phyloP scores from a whole-genome alignment of 2,113 vertebrate genomes.

The Sapajus apella region DNA sequence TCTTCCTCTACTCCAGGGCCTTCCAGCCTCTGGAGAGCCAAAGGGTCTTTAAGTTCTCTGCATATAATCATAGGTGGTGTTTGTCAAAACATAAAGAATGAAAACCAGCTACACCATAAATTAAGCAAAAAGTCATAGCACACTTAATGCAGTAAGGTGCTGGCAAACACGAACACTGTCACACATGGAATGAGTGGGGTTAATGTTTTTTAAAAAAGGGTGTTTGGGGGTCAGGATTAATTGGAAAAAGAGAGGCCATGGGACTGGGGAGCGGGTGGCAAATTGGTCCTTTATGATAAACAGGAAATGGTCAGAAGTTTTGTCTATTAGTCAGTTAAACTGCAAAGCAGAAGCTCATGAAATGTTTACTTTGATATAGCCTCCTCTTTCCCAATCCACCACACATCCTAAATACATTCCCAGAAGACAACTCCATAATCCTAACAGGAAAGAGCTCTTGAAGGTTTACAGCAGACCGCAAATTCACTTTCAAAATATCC shows the following conservation, averaged over 20 bases:
- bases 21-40: not conserved
- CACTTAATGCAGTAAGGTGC: not conserved
- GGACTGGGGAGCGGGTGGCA: conserved; percentile 17
- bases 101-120: conserved; percentile 31
- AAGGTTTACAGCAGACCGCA: conserved; percentile 7
- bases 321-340: conserved; percentile 68
- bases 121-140: not conserved
- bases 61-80: not conserved
- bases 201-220: too few species aligned
- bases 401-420: conserved; percentile 41
- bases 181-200: not conserved
- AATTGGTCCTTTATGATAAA: conserved; percentile 61
- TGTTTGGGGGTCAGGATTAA: not conserved
- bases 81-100: conserved; percentile 56
- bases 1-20: not conserved
- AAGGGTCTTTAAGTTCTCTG: conserved; percentile 15
- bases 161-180: not conserved
- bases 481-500: conserved; percentile 7
- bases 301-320: conserved; percentile 72
- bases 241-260: conserved; percentile 30
- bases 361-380: conserved; percentile 73
- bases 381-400: conserved; percentile 30
- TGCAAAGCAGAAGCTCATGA: conserved; percentile 57
- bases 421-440: conserved; percentile 48
- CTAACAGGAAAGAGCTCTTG: not conserved